A percentile compares a stretch with the other conserved stretches of the same genome.
Conservation (phyloP, 2,797 vertebrate species). For the Chromis chromis region DNA sequence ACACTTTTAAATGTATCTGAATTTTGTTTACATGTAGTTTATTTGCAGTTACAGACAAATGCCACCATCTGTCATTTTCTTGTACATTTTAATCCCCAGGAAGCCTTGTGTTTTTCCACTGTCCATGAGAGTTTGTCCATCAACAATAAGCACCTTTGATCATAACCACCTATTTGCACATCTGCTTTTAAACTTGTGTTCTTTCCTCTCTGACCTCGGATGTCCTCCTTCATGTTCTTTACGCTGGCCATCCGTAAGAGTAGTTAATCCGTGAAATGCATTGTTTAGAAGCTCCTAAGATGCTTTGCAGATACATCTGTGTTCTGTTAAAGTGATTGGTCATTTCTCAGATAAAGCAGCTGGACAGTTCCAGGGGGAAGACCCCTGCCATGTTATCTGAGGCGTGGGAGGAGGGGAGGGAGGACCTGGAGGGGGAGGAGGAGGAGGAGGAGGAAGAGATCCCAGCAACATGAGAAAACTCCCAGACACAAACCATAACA, state of each 20-base stretch:
- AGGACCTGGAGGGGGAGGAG: conserved; percentile 33
- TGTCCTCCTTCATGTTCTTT: conserved; percentile 64
- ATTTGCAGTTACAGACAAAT: conserved; percentile 35
- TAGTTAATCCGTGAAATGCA: conserved; percentile 68
- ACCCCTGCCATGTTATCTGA: conserved; percentile 83
- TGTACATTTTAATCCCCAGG: conserved; percentile 3
- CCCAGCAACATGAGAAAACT: conserved; percentile 79
- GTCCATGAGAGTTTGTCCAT: conserved; percentile 30
- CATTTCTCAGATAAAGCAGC: conserved; percentile 81
- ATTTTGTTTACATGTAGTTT: conserved; percentile 40
- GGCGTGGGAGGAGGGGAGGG: conserved; percentile 65
- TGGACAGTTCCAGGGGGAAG: conserved; percentile 80
- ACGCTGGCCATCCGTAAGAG: conserved; percentile 64
- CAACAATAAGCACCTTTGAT: conserved; percentile 59
- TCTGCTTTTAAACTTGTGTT: conserved; percentile 72
- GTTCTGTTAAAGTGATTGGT: conserved; percentile 82
- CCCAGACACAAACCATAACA: conserved; percentile 78
- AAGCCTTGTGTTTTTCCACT: conserved; percentile 6
- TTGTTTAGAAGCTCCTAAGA: conserved; percentile 77
- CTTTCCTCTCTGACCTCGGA: conserved; percentile 64
- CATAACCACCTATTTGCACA: conserved; percentile 59
- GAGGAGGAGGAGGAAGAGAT: conserved; percentile 46
- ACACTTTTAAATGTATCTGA: conserved; percentile 29
- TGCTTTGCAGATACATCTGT: conserved; percentile 81
- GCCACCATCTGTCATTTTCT: neutral